Evolutionary conservation across 2,113 vertebrate species (phyloP).

Genomic region (Hippocampus zosterae): DNA sequence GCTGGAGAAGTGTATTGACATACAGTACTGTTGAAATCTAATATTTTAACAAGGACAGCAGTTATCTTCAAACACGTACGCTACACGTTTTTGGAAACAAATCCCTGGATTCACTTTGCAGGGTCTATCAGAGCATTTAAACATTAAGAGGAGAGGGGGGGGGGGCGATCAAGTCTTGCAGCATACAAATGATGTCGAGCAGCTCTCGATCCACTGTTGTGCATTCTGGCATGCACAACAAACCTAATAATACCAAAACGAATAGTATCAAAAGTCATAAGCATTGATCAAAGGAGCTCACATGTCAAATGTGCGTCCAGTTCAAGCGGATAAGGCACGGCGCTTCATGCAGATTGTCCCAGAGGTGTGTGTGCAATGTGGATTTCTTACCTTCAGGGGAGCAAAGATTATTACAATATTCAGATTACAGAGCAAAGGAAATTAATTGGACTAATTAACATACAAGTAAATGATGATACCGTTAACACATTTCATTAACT

Average conservation of each 20-base stretch:
- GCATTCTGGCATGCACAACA: neutral
- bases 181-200: neutral
- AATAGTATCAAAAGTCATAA: neutral
- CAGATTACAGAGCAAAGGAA: constrained; percentile 77
- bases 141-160: neutral
- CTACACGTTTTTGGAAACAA: neutral
- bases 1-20: too few relatives aligned
- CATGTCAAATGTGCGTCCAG: constrained; percentile 13
- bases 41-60: too few relatives aligned
- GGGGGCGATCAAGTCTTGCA: neutral
- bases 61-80: neutral
- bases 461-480: constrained; percentile 83
- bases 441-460: constrained; percentile 84
- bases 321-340: constrained; percentile 25
- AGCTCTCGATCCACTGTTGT: neutral
- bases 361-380: constrained; percentile 54
- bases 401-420: constrained; percentile 79
- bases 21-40: too few relatives aligned
- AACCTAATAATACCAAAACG: neutral
- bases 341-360: constrained; percentile 49
- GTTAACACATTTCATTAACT: constrained; percentile 85
- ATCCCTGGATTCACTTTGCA: neutral
- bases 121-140: neutral
- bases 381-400: constrained; percentile 72
- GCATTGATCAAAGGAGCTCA: constrained; percentile 11